Evolutionary conservation across 2,113 vertebrate genomes (phyloP), one percentile per base, ranked within the genome.

Genomic region (Plestiodon gilberti): DNA sequence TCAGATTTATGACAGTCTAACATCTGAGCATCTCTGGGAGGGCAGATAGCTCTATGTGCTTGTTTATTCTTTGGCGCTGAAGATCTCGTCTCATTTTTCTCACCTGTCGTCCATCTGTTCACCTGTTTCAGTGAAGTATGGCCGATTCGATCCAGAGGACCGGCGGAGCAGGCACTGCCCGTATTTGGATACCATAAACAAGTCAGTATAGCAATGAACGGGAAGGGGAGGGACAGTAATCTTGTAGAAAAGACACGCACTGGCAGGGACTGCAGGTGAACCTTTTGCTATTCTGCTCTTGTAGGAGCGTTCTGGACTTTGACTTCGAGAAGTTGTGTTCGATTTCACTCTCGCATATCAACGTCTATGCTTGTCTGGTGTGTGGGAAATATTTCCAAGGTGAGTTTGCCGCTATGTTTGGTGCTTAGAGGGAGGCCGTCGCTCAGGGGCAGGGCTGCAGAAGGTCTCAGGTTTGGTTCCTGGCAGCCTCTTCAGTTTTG

Each of bases 241-340:
- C 6, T 28, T 15, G 33, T 22, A 59, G 25, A 62, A 62, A 43
- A 83, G 40, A 30, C 20, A 5, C 0, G n/a, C 70, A 10, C 2
- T 8, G n/a, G 9, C 33, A 81, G 55, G 18, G 30, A 20, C 2
- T 62, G 38, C 40, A 38, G n/a, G 30, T 86, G 52, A 86, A 25
- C 18, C 20, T 2, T 10, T 14, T 13, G 30, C 55, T 38, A 61
- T 73, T 40, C 57, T 76, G n/a, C 65, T 83, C 30, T 89, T 30
- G 70, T 83, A 99, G 98, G 97, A 99, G 98, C 13, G 98, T 99
- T 84, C 92, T 99, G 95, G 98, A 99, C 92, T 99, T 99, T 0
- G 98, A 99, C 93, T 99, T 99, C 59, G 98, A 99, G 96, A 99
- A 99, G 91, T 97, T 99, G 52, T 99, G 98, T 90, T 99, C 98